phyloP scores from a whole-genome alignment of 2,888 invertebrate genomes.

The Chloroclystis v-ata region DNA sequence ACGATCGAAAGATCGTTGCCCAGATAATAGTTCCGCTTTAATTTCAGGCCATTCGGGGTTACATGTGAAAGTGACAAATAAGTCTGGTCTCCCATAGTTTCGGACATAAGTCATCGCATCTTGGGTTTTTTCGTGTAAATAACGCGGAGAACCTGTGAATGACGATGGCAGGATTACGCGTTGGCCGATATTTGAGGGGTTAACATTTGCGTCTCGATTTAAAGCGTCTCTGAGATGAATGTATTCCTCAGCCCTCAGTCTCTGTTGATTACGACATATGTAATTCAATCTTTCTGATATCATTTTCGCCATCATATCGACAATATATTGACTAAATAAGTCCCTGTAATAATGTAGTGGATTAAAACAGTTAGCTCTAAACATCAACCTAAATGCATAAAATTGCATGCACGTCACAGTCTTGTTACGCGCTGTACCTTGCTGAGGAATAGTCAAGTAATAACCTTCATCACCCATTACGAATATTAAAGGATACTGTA shows the following conservation, averaged over 20 bases:
- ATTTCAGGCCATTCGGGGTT: conserved; percentile 32
- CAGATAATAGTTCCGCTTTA: conserved; percentile 10
- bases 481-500: not conserved
- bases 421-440: not conserved
- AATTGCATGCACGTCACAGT: conserved; percentile 33
- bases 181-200: conserved; percentile 28
- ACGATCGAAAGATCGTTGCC: conserved; percentile 24
- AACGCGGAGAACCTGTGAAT: conserved; percentile 27
- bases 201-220: not conserved
- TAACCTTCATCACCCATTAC: not conserved
- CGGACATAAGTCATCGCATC: conserved; percentile 23
- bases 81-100: conserved; percentile 26
- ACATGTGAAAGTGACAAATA: conserved; percentile 29
- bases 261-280: not conserved
- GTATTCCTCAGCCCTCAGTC: not conserved
- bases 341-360: conserved; percentile 24
- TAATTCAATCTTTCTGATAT: not conserved
- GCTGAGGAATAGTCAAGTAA: not conserved
- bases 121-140: conserved; percentile 27
- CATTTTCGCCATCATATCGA: conserved; percentile 27
- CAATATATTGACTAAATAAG: conserved; percentile 28
- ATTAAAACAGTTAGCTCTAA: conserved; percentile 25
- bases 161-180: conserved; percentile 30
- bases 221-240: not conserved
- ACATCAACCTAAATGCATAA: conserved; percentile 30